Conservation (phyloP, 1,140 invertebrate species). For the Protaetia brevitarsis region DNA sequence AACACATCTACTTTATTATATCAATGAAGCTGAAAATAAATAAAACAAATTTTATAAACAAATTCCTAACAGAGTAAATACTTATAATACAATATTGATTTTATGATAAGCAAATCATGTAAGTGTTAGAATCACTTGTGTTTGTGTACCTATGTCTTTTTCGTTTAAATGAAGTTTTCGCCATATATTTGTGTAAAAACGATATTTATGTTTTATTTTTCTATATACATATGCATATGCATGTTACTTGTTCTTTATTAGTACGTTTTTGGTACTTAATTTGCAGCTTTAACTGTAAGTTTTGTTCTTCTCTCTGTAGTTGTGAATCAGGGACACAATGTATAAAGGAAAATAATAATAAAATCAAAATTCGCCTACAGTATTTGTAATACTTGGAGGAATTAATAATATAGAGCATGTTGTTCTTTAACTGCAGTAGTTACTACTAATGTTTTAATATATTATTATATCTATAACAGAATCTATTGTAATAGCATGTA, state of each 20-base stretch:
- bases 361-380: conserved; percentile 22
- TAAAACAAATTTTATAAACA: not conserved
- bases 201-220: conserved; percentile 20
- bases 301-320: conserved; percentile 1
- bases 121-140: conserved; percentile 3
- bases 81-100: not conserved
- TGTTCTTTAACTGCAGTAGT: conserved; percentile 24
- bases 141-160: conserved; percentile 8
- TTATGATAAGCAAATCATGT: not conserved
- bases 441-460: conserved; percentile 23
- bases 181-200: conserved; percentile 19
- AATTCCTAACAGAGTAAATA: not conserved
- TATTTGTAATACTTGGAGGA: conserved; percentile 21
- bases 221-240: conserved; percentile 5
- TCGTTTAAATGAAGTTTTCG: conserved; percentile 12
- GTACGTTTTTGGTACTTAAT: conserved; percentile 22
- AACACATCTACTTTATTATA: not conserved
- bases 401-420: conserved; percentile 17
- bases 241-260: conserved; percentile 9
- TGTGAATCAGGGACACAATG: conserved; percentile 24
- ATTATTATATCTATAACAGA: conserved; percentile 26
- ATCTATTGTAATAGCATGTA: conserved; percentile 33
- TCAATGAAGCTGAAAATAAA: not conserved
- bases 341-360: conserved; percentile 16
- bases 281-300: conserved; percentile 20